Evolutionary conservation across 2,113 vertebrate genomes (phyloP).

Genomic region (Amblyornis subalaris): DNA sequence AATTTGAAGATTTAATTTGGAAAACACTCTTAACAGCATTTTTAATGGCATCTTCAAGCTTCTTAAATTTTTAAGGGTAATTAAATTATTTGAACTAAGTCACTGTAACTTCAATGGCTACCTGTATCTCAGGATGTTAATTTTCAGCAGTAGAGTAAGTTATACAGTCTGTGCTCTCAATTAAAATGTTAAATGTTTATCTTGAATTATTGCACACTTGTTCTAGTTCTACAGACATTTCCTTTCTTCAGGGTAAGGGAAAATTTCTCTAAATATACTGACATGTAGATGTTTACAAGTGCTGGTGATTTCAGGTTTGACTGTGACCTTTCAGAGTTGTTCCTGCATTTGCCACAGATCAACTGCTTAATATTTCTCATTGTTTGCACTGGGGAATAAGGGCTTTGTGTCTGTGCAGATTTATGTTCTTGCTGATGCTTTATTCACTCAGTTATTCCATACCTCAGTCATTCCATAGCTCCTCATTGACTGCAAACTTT

Average conservation of each 20-base stretch:
- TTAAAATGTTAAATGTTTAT: background rate
- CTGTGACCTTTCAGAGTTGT: background rate
- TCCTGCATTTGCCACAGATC: background rate
- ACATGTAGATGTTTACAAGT: background rate
- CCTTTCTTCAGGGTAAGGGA: background rate
- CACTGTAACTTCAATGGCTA: background rate
- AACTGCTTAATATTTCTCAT: background rate
- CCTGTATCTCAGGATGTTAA: background rate
- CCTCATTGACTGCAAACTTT: background rate
- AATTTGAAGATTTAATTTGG: background rate
- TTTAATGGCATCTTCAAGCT: background rate
- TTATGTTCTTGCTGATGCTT: background rate
- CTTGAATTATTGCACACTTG: background rate
- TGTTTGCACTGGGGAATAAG: background rate
- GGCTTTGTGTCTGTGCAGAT: background rate
- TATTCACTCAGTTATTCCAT: background rate
- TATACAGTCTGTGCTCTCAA: background rate
- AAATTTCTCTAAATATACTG: background rate
- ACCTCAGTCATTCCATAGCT: background rate
- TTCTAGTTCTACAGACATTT: background rate
- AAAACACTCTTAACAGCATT: background rate
- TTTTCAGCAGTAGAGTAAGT: background rate
- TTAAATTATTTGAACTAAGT: background rate
- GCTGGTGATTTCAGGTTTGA: constrained; percentile 13
- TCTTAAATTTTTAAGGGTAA: background rate